Conservation (phyloP, 2,888 invertebrate genomes). For the Xylophagus ater region DNA sequence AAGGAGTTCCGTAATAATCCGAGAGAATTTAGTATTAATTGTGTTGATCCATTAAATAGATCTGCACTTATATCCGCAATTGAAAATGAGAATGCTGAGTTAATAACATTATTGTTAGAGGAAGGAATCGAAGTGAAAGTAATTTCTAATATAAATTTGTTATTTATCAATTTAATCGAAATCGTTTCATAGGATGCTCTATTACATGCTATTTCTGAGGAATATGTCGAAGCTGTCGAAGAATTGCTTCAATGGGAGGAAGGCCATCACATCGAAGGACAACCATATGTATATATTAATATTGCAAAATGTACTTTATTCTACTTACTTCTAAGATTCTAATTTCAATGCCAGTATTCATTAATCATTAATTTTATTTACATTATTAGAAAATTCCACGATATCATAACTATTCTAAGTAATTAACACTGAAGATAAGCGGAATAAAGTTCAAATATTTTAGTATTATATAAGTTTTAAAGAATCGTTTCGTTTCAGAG, state of each 20-base stretch:
- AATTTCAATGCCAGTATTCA: background rate
- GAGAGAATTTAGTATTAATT: conserved; percentile 78
- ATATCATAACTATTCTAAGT: background rate
- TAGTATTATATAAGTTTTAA: background rate
- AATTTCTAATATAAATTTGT: conserved; percentile 17
- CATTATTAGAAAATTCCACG: background rate
- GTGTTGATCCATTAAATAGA: conserved; percentile 88
- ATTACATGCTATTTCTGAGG: conserved; percentile 93
- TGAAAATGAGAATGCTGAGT: conserved; percentile 93
- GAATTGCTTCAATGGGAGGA: conserved; percentile 85
- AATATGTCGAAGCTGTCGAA: conserved; percentile 96
- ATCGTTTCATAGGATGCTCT: conserved; percentile 58
- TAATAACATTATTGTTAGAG: conserved; percentile 71
- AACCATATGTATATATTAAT: conserved; percentile 61
- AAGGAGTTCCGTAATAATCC: conserved; percentile 53
- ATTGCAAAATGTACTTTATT: too few species aligned
- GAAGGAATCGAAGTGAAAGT: conserved; percentile 77
- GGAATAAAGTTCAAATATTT: background rate
- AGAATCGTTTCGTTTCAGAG: conserved; percentile 44
- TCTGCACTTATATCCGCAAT: conserved; percentile 90
- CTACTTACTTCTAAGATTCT: too few species aligned
- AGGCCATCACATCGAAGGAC: conserved; percentile 58
- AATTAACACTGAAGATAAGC: background rate
- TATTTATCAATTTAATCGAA: background rate
- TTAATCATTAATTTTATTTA: background rate